Base-by-base conservation (phyloP, 1,140 invertebrate genomes). In the Bombus picipes region DNA sequence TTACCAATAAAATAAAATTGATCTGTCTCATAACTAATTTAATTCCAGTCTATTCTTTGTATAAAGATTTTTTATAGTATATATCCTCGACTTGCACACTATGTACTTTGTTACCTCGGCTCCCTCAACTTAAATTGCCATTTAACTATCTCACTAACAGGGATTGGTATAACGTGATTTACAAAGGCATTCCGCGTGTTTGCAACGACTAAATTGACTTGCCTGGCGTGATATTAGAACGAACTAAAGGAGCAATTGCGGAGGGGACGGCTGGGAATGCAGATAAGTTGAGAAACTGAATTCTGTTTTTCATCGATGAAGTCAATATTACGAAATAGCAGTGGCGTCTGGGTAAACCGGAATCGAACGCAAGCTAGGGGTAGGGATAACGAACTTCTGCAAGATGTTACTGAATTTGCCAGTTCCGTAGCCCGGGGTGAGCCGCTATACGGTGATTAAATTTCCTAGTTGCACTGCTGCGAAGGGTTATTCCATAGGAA, bases 291-390 rank as follows among this genome's bases (percentile, higher is more conserved):
- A 8, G 85, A 81, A 92, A 91, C 90, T 74, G 88, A 83, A 91
- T 93, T 90, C 89, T 89, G 92, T 90, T 93, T 93, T 93, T 93
- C 89, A 92, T 93, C 91, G 91, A 92, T 89, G 89, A 91, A 92
- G 91, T 92, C 91, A 91, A 92, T 89, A 90, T 93, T 88, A 88
- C 91, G 79, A 92, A 91, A 91, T 92, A 89, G 90, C 74, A 90
- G 59, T 65, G 83, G 84, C 88, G 82, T 90, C 88, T 80, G 68
- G 82, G 82, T 90, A 89, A 90, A 89, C 82, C 86, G 66, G 66
- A 75, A 75, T 79, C 66, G 81, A 77, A 83, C 53, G 84, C 47
- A 9, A 66, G 75, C 37, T 18, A 32, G n/a, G 47, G 62, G 78
- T 77, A 88, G 62, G 89, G 84, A 86, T 91, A 91, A 91, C 89